These are phyloP conservation scores for Gymnocypris eckloni DNA, from an alignment of 2,797 vertebrate species.

Conservation along the genomic window DNA sequence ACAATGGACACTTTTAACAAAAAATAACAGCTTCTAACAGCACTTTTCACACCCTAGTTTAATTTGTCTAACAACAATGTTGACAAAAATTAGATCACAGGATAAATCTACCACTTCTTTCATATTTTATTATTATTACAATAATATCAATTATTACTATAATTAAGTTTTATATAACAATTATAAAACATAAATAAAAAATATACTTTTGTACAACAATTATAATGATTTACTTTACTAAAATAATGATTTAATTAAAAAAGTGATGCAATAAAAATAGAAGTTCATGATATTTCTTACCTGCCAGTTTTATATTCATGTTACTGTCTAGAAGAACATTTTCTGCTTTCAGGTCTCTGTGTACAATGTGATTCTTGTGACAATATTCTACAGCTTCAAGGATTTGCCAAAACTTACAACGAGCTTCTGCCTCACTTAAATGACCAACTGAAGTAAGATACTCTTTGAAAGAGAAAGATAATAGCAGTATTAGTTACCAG, in stretches of 20 bases:
- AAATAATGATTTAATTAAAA: background rate
- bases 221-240: background rate
- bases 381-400: constrained; percentile 87
- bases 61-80: background rate
- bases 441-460: constrained; percentile 85
- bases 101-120: too few relatives aligned
- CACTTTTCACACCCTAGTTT: background rate
- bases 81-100: background rate
- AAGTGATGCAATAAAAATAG: background rate
- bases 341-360: constrained; percentile 88
- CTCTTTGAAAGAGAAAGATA: constrained; percentile 68
- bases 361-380: constrained; percentile 82
- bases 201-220: background rate
- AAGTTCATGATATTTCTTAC: constrained; percentile 60
- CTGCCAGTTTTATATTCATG: constrained; percentile 91
- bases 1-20: background rate
- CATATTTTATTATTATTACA: background rate
- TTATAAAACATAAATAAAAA: too few relatives aligned
- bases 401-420: constrained; percentile 88
- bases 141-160: background rate
- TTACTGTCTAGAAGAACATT: constrained; percentile 85
- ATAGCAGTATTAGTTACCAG: background rate
- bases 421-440: constrained; percentile 82
- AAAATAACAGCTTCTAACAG: background rate
- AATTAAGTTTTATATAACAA: background rate